Evolutionary conservation across 1,140 invertebrate species (phyloP).

Genomic region (Drosophila sp.): DNA sequence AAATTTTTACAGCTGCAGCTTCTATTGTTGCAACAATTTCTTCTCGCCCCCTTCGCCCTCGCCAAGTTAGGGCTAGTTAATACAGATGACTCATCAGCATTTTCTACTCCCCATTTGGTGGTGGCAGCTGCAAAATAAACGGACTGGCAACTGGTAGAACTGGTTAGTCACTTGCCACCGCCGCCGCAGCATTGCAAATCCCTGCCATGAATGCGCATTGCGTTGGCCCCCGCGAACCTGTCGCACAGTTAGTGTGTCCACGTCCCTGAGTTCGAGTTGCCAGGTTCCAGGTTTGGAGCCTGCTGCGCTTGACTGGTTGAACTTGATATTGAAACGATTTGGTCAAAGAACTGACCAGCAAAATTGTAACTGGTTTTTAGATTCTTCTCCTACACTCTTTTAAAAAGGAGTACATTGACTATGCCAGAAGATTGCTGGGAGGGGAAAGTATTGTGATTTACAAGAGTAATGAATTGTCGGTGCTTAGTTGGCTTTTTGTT

Average conservation of each 20-base stretch:
- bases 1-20: constrained; percentile 73
- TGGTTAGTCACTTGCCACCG: constrained; percentile 61
- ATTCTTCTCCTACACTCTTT: constrained; percentile 10
- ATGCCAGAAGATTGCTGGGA: background rate
- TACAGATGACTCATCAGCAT: constrained; percentile 59
- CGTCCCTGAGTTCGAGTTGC: constrained; percentile 38
- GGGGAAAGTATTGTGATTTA: background rate
- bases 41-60: background rate
- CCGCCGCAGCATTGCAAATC: constrained; percentile 51
- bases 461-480: background rate
- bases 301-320: constrained; percentile 66
- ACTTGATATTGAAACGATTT: constrained; percentile 71
- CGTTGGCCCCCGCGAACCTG: constrained; percentile 67
- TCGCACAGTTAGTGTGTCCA: constrained; percentile 57
- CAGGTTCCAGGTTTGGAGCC: constrained; percentile 23
- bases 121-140: constrained; percentile 65
- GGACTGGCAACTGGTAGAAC: constrained; percentile 66
- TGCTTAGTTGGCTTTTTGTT: too few species aligned
- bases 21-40: constrained; percentile 77
- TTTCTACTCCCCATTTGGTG: constrained; percentile 35
- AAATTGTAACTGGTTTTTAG: constrained; percentile 55
- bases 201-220: constrained; percentile 47
- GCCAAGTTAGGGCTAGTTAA: constrained; percentile 38
- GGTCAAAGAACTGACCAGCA: constrained; percentile 58
- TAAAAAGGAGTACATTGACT: background rate